Percentiles rank a stretch among this genome's conserved stretches.
These are phyloP conservation scores for Paramisgurnus dabryanus DNA, from an alignment of 2,113 vertebrate species.

Conservation along the genomic window DNA sequence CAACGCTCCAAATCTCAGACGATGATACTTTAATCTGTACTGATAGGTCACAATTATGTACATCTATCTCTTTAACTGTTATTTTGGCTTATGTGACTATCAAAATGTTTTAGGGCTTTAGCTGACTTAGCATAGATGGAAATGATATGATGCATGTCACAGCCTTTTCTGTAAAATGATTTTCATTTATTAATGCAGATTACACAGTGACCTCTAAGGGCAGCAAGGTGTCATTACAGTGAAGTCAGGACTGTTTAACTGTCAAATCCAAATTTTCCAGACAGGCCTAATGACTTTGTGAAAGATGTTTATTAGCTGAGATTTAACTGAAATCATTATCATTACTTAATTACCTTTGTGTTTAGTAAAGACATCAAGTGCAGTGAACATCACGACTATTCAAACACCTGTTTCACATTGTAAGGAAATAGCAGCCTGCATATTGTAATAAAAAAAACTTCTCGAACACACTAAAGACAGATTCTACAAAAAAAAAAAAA, in stretches of 20 bases:
- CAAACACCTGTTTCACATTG: neutral
- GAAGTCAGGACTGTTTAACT: neutral
- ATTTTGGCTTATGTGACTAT: neutral
- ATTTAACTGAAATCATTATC: neutral
- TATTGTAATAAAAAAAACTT: neutral
- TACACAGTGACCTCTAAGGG: conserved; percentile 36
- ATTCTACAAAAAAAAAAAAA: neutral
- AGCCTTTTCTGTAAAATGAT: neutral
- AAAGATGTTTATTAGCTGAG: neutral
- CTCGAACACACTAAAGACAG: conserved; percentile 11
- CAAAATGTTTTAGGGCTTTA: neutral
- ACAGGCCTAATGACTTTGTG: too few species aligned
- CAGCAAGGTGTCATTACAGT: conserved; percentile 1
- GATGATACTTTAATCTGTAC: too few species aligned
- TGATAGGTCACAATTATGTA: too few species aligned
- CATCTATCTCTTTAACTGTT: too few species aligned
- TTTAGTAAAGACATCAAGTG: neutral
- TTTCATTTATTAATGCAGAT: neutral
- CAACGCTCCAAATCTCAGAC: too few species aligned
- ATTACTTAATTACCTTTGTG: conserved; percentile 16
- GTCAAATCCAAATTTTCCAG: neutral
- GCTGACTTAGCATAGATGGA: neutral
- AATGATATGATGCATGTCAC: neutral
- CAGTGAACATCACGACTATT: conserved; percentile 11
- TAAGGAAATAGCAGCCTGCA: conserved; percentile 9